phyloP scores from a whole-genome alignment of 2,113 vertebrate species.

The Phyllostomus hastatus region DNA sequence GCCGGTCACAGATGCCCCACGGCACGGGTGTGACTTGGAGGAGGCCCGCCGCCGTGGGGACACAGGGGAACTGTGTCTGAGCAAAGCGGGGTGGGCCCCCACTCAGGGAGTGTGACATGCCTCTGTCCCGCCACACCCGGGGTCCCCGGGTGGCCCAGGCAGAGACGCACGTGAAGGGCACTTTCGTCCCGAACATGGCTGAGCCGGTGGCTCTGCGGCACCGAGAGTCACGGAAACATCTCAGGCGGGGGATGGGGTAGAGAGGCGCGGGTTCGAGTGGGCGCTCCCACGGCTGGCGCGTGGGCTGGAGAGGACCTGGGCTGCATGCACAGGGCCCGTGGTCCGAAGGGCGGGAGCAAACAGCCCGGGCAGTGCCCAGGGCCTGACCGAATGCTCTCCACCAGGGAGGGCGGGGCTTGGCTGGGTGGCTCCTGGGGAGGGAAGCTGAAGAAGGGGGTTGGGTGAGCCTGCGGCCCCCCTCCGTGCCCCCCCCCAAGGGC shows the following conservation, averaged over 20 bases:
- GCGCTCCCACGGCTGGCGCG: fast-evolving
- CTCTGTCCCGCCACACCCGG: not conserved
- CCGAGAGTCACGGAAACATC: not conserved
- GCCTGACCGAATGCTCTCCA: fast-evolving
- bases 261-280: not conserved
- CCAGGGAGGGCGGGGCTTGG: not conserved
- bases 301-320: too few relatives aligned
- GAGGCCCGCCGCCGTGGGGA: too few relatives aligned
- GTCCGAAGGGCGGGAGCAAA: fast-evolving
- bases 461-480: not conserved
- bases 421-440: not conserved
- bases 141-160: not conserved
- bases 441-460: not conserved
- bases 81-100: not conserved
- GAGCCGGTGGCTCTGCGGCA: not conserved
- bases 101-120: fast-evolving
- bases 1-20: not conserved
- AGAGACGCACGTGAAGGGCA: not conserved
- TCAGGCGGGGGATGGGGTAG: too few relatives aligned
- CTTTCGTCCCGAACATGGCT: not conserved
- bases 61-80: not conserved
- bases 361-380: not conserved
- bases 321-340: too few relatives aligned
- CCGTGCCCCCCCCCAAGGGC: not conserved
- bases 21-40: not conserved